A percentile compares a stretch with the other conserved stretches of the same genome.
These are phyloP conservation scores for Chrysolina oricalcia DNA, from an alignment of 2,888 invertebrate genomes.

Conservation along the genomic window DNA sequence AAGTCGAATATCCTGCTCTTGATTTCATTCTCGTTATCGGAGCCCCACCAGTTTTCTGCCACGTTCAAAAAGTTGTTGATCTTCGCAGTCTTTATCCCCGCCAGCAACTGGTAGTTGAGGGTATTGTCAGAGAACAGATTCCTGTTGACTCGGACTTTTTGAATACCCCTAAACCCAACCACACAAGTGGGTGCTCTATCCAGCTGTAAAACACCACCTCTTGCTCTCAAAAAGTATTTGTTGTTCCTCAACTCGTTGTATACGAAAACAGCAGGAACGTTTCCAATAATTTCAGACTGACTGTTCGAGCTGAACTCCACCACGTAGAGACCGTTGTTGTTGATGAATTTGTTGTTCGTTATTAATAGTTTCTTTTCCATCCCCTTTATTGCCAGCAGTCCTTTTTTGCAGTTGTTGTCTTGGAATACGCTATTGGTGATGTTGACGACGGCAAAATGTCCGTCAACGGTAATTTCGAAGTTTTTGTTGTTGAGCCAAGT, in stretches of 20 bases:
- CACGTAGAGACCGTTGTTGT: conserved; percentile 88
- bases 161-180: conserved; percentile 94
- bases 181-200: conserved; percentile 83
- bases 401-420: conserved; percentile 87
- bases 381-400: conserved; percentile 87
- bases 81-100: conserved; percentile 92
- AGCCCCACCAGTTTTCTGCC: conserved; percentile 98
- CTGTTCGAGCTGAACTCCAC: conserved; percentile 92
- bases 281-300: conserved; percentile 93
- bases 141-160: conserved; percentile 91
- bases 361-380: conserved; percentile 97
- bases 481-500: conserved; percentile 90
- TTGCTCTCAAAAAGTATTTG: conserved; percentile 68
- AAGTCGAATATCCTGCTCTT: conserved; percentile 94
- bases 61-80: conserved; percentile 91
- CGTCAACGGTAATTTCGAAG: conserved; percentile 90
- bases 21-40: conserved; percentile 82
- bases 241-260: conserved; percentile 87
- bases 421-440: conserved; percentile 89
- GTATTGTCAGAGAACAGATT: conserved; percentile 91
- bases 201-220: conserved; percentile 67
- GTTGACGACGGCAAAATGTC: conserved; percentile 93
- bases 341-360: conserved; percentile 84
- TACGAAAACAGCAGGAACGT: conserved; percentile 85
- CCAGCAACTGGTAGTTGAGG: conserved; percentile 91